Base-by-base conservation (phyloP, 2,888 invertebrate species). In the Keiferia lycopersicella region DNA sequence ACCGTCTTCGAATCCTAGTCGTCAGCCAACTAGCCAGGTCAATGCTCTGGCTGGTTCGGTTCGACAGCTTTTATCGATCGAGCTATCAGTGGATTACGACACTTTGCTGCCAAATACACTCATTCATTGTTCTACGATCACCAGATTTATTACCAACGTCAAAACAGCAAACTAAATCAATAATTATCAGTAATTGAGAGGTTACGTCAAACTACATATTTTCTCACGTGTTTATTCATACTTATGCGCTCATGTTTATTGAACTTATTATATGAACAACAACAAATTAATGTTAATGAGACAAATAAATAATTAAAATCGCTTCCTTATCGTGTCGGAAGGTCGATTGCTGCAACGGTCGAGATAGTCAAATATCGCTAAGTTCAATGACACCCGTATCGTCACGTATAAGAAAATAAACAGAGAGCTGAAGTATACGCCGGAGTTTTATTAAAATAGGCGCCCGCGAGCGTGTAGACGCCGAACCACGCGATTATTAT, bases 401-500 rank as follows among this genome's bases (percentile, higher is more conserved):
- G 34, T 34, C n/a, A 22, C 10, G 22, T 20, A 26, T 26, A 53
- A 53, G 30, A 53, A 53, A 53, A 53, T 53, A 53, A 53, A 53
- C 53, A 53, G 3, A 53, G n/a, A 18, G 26, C 7, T 34, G 56
- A 34, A 34, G 56, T 56, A 34, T 16, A 56, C 34, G 56, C 56
- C 56, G 26, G 56, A 56, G 26, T 56, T 56, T 56, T 56, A 56
- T 56, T 56, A 34, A 56, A 56, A 56, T 56, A 56, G 56, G 26
- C 34, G 30, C 34, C 16, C 12, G 30, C n/a, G 3, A 34, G 16
- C 34, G 26, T 11, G 56, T 14, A 12, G 22, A 1, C 26, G 53
- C 53, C n/a, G 12, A n/a, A 30, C 56, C 34, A 2, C n/a, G 11
- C 56, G 34, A 56, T 56, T 56, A 18, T 56, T 56, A 30, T 34